Base-by-base conservation (phyloP, 1,140 invertebrate species). In the Chlorops oryzae region DNA sequence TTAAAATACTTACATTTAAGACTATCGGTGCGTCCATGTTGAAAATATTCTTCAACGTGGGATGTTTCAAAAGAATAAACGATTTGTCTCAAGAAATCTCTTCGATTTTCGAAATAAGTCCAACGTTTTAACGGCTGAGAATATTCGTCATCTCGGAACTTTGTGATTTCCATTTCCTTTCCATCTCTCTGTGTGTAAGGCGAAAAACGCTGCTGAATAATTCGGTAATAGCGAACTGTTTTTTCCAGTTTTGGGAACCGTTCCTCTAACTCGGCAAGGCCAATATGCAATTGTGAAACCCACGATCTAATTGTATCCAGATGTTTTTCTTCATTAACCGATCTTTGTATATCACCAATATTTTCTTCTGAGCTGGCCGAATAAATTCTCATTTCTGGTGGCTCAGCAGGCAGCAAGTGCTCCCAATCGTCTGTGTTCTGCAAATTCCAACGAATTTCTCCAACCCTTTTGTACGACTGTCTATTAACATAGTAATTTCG, bases 401-500 rank as follows among this genome's bases (percentile, higher is more conserved):
- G 80, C 59, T 88, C 84, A 1, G 81, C 84, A 0, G 81, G 74
- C 7, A 89, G 62, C 9, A 89, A 61, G 56, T 84, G 82, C 59
- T 86, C 82, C 86, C 87, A 89, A 35, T 78, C 76, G 1, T 64
- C 50, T 0, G 75, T 51, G 39, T 86, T 77, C 2, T 54, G 65
- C 5, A 88, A 70, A 53, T 88, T 77, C 73, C 78, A 85, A 7
- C 74, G 70, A 3, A 82, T 59, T 0, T 77, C 73, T 2, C 50
- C 20, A 0, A 70, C 57, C 5, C 67, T 43, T 81, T 75, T 86
- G 76, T 72, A 88, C 0, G 24, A 48, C 84, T 70, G 66, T 55
- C 61, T 60, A 68, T 75, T 76, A 25, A 82, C 80, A 81, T 90
- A 95, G 74, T 92, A 94, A 74, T 96, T 95, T 37, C 78, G 65